These are phyloP conservation scores for Rotaria sp. DNA, from an alignment of 2,888 invertebrate species.

Conservation along the genomic window DNA sequence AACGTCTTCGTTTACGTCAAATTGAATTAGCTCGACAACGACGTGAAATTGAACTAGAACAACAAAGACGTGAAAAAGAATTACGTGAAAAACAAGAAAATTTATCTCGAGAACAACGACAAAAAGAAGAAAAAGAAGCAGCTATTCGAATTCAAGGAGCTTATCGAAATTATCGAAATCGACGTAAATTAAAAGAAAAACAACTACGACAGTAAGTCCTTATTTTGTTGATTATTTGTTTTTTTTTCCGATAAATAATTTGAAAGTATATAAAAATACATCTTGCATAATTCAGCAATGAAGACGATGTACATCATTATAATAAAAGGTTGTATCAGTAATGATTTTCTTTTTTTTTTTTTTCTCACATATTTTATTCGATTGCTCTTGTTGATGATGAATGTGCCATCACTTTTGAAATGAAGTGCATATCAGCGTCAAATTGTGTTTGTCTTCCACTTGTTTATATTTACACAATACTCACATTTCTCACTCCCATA, in stretches of 20 bases:
- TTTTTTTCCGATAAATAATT: not conserved
- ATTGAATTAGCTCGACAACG: conserved; percentile 10
- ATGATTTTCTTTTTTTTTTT: not conserved
- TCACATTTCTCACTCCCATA: not conserved
- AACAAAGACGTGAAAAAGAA: not conserved
- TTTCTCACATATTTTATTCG: not conserved
- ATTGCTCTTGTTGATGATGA: not conserved
- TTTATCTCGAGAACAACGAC: not conserved
- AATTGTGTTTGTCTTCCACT: not conserved
- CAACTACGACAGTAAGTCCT: not conserved
- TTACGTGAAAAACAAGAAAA: not conserved
- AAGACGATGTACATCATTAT: not conserved
- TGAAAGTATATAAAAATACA: not conserved
- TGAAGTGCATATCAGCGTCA: not conserved
- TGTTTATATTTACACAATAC: not conserved
- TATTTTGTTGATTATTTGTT: not conserved
- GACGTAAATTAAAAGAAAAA: not conserved
- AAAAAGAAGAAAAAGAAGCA: not conserved
- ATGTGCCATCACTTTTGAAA: not conserved
- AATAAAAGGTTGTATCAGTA: not conserved
- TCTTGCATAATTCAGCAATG: not conserved
- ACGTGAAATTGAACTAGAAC: not conserved
- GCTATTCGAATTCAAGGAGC: not conserved
- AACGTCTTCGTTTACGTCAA: conserved; percentile 21
- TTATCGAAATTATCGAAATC: not conserved